phyloP scores from a whole-genome alignment of 2,113 vertebrate species.

The Pungitius pungitius region DNA sequence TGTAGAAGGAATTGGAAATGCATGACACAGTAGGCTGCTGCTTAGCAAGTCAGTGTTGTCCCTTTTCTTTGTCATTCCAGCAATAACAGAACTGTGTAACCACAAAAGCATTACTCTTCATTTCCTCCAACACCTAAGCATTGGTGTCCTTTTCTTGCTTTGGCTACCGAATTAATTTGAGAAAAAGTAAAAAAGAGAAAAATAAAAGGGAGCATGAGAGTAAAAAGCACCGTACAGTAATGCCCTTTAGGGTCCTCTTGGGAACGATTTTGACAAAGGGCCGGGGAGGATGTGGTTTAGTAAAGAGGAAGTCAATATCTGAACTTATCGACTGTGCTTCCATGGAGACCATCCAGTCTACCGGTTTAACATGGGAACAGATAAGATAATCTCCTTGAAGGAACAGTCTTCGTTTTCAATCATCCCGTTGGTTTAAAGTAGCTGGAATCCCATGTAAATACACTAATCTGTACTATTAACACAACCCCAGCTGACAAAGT shows the following conservation, averaged over 20 bases:
- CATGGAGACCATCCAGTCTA: constrained; percentile 50
- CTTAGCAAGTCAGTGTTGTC: neutral
- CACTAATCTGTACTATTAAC: constrained; percentile 76
- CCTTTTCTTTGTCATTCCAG: constrained; percentile 12
- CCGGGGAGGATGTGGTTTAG: constrained; percentile 27
- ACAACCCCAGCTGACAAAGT: constrained; percentile 66
- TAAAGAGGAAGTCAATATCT: constrained; percentile 56
- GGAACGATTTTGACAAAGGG: constrained; percentile 44
- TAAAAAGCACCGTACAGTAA: constrained; percentile 50
- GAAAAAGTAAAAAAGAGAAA: constrained; percentile 59
- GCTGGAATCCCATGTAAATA: constrained; percentile 74
- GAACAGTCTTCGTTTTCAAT: constrained; percentile 66
- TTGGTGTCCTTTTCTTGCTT: constrained; percentile 68
- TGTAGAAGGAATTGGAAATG: constrained; percentile 58
- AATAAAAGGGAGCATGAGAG: constrained; percentile 46
- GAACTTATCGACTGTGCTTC: constrained; percentile 51
- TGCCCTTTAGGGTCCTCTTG: constrained; percentile 26
- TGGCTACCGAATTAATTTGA: no score
- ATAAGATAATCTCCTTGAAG: constrained; percentile 70
- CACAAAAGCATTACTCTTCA: constrained; percentile 58
- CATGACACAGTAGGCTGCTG: constrained; percentile 15
- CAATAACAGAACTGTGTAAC: constrained; percentile 33
- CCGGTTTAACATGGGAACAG: constrained; percentile 43
- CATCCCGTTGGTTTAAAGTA: constrained; percentile 64
- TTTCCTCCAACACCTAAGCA: constrained; percentile 54